Conservation (phyloP, 2,113 vertebrate genomes). For the Cynopterus brachyotis region DNA sequence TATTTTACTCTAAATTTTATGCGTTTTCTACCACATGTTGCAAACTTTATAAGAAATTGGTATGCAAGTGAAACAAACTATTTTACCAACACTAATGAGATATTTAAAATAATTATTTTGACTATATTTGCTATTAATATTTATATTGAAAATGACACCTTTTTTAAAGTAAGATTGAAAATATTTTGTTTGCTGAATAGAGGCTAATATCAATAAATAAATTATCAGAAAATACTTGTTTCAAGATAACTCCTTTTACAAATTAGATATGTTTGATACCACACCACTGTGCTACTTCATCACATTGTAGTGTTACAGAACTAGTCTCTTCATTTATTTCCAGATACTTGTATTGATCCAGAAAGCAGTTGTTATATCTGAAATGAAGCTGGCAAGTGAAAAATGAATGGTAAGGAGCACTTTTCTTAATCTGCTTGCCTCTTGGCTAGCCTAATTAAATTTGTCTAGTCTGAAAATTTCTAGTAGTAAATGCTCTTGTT, state of each 20-base stretch:
- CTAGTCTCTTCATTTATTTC: constrained; percentile 24
- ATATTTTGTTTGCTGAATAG: background rate
- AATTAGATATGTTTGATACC: background rate
- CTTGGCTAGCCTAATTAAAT: constrained; percentile 31
- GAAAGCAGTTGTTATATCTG: background rate
- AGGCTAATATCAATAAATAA: background rate
- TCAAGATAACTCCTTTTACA: background rate
- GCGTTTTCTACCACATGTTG: background rate
- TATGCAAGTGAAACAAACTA: background rate
- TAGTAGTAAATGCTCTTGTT: constrained; percentile 23
- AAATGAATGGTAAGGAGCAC: background rate
- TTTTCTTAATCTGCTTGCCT: background rate
- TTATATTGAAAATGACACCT: background rate
- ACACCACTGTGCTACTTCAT: background rate
- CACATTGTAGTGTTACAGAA: background rate
- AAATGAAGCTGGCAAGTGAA: constrained; percentile 23
- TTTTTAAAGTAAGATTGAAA: background rate
- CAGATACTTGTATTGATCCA: background rate
- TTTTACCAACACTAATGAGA: background rate
- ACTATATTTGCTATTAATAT: background rate
- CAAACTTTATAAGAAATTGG: background rate
- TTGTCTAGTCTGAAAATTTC: constrained; percentile 47
- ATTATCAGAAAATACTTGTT: constrained; percentile 12
- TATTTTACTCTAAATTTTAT: background rate
- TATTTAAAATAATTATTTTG: background rate